phyloP scores from a whole-genome alignment of 2,797 vertebrate species.

The Poliocrania exsul region DNA sequence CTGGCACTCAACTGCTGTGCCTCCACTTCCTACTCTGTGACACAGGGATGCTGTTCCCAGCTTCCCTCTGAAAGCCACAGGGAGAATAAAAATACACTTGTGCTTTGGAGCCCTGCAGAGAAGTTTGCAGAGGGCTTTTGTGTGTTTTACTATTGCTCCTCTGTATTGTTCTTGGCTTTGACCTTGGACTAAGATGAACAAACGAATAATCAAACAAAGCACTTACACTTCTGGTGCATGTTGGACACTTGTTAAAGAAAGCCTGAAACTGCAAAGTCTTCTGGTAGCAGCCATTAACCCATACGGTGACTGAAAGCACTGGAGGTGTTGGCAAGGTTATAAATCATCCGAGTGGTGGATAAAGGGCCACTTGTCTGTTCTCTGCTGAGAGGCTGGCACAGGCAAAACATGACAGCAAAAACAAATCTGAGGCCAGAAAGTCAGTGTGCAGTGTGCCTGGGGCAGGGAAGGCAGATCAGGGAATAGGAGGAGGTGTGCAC shows the following conservation, averaged over 20 bases:
- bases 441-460: not conserved
- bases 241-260: constrained; percentile 16
- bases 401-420: not conserved
- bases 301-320: not conserved
- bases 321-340: not conserved
- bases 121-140: constrained; percentile 28
- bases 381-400: not conserved
- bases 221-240: constrained; percentile 4
- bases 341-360: constrained; percentile 11
- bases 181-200: constrained; percentile 33
- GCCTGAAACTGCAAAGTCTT: not conserved
- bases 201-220: constrained; percentile 15
- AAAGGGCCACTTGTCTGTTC: not conserved
- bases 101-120: constrained; percentile 3
- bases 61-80: not conserved
- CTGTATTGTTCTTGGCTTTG: constrained; percentile 34
- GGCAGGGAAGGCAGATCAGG: not conserved
- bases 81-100: constrained; percentile 20
- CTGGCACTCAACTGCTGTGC: not conserved
- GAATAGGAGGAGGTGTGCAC: not conserved
- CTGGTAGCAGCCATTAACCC: constrained; percentile 27
- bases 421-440: constrained; percentile 8
- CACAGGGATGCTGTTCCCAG: not conserved
- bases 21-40: not conserved
- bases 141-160: constrained; percentile 21